Percentiles rank a stretch among this genome's conserved stretches.
Conservation (phyloP, 2,113 vertebrate genomes). For the Dicentrarchus labrax region DNA sequence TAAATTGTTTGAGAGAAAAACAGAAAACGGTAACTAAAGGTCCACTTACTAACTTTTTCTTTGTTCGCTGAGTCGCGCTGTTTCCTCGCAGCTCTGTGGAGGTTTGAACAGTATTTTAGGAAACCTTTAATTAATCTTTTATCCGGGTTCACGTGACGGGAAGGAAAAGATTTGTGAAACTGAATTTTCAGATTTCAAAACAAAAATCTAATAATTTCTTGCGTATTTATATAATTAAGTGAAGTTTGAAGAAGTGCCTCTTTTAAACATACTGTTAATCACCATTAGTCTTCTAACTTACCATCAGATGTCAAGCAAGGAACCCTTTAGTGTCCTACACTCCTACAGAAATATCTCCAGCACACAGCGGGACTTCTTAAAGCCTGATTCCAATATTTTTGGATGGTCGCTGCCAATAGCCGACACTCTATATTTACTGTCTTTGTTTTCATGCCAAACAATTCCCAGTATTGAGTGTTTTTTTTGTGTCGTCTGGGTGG, state of each 20-base stretch:
- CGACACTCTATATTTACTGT: conserved; percentile 7
- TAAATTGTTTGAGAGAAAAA: too few species aligned
- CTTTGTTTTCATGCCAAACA: conserved; percentile 56
- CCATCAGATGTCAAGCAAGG: conserved; percentile 11
- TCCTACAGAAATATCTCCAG: conserved; percentile 2
- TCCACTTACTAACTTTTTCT: background rate
- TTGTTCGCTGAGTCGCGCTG: background rate
- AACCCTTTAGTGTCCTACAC: conserved; percentile 37
- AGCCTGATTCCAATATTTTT: conserved; percentile 20
- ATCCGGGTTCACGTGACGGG: too few species aligned
- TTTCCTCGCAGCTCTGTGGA: background rate
- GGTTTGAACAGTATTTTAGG: background rate
- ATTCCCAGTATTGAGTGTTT: conserved; percentile 53
- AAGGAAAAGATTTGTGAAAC: background rate
- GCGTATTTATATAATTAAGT: background rate
- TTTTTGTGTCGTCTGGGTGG: conserved; percentile 3
- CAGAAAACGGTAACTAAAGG: too few species aligned
- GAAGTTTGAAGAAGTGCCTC: conserved; percentile 51
- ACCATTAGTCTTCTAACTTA: conserved; percentile 14
- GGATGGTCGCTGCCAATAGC: conserved; percentile 50
- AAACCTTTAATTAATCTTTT: background rate
- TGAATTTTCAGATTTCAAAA: background rate
- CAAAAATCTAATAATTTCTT: background rate
- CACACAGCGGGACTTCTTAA: conserved; percentile 10
- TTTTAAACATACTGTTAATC: conserved; percentile 1